These are phyloP conservation scores for Ursus arctos DNA, from an alignment of 2,113 vertebrate genomes.

Conservation along the genomic window DNA sequence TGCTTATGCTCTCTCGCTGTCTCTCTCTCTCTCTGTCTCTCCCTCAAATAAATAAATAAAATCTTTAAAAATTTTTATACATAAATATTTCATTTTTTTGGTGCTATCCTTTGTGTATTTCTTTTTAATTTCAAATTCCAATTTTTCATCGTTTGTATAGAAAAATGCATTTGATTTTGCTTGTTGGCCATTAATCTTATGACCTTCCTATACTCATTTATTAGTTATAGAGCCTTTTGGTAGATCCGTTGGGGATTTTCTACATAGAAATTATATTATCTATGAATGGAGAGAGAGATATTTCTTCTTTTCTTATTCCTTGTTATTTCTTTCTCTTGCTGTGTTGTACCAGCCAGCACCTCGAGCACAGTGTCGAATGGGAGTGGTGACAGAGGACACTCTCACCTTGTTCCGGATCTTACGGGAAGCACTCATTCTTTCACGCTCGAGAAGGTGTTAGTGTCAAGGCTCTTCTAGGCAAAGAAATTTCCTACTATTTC, in stretches of 20 bases:
- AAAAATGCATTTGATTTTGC: neutral
- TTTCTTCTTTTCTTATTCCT: neutral
- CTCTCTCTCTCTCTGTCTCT: neutral
- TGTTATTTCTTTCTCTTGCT: neutral
- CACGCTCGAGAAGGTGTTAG: neutral
- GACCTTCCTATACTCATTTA: neutral
- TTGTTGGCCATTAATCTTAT: neutral
- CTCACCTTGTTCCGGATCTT: neutral
- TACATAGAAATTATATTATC: neutral
- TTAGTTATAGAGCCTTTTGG: neutral
- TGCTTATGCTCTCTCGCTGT: neutral
- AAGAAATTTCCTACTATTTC: neutral
- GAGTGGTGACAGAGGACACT: neutral
- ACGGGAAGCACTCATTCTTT: neutral
- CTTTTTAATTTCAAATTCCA: neutral
- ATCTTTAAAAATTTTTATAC: neutral
- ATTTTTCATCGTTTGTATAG: neutral
- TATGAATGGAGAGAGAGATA: neutral
- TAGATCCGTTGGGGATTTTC: neutral
- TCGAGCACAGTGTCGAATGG: neutral
- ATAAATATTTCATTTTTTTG: neutral
- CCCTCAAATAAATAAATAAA: neutral
- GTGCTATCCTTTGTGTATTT: neutral
- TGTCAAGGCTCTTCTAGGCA: fast-evolving
- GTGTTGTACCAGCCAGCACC: neutral